These are phyloP conservation scores for Falco berigora DNA, from an alignment of 2,797 vertebrate species.

Conservation along the genomic window DNA sequence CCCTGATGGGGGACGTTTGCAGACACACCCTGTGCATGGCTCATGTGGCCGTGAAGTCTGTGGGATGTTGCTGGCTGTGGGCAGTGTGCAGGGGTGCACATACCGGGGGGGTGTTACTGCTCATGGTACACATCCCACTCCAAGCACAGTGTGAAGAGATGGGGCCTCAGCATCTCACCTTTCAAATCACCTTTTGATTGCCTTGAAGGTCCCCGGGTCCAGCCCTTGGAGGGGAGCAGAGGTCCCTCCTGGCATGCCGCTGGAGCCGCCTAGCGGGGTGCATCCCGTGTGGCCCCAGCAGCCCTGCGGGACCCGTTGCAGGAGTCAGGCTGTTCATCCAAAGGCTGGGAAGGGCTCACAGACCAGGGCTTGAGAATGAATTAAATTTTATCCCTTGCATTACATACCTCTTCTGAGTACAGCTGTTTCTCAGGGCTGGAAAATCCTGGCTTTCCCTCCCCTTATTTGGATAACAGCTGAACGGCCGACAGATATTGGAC, in stretches of 20 bases:
- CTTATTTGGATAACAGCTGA: slow-evolving; percentile 43
- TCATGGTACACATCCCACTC: fast-evolving
- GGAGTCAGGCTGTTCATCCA: fast-evolving
- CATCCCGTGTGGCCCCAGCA: not conserved
- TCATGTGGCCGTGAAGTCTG: fast-evolving
- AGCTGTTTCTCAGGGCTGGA: slow-evolving; percentile 51
- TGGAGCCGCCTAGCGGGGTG: slow-evolving; percentile 29
- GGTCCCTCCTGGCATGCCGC: not conserved
- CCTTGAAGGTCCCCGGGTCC: not conserved
- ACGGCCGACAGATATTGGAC: slow-evolving; percentile 6
- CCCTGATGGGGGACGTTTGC: not conserved
- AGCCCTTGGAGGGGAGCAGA: not conserved
- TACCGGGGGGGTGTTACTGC: not conserved
- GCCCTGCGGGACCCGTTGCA: fast-evolving
- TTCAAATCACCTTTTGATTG: not conserved
- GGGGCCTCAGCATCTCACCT: not conserved
- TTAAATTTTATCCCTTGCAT: not conserved
- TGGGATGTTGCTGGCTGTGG: not conserved
- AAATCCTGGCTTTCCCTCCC: slow-evolving; percentile 46
- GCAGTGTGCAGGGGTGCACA: fast-evolving
- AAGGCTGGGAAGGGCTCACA: fast-evolving
- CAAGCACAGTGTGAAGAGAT: not conserved
- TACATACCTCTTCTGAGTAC: not conserved
- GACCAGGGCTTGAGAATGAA: not conserved
- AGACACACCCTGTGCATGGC: not conserved